phyloP scores from a whole-genome alignment of 2,888 invertebrate genomes.

The Meandrusa payeni region DNA sequence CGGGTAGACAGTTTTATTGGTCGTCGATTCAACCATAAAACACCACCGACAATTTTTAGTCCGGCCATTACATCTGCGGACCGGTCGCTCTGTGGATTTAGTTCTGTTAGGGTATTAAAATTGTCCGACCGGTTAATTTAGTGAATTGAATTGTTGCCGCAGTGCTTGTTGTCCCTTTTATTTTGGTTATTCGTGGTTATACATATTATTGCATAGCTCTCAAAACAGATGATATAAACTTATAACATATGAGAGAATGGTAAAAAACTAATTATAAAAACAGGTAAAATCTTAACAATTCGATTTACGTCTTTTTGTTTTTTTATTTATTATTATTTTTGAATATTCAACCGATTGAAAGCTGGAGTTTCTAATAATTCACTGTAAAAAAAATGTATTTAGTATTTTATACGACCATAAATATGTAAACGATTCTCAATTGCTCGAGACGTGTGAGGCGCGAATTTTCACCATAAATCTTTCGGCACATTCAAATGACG shows the following conservation, averaged over 20 bases:
- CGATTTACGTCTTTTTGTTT: too few relatives aligned
- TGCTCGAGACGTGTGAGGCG: not conserved
- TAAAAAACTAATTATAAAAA: too few relatives aligned
- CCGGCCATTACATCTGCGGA: slow-evolving; percentile 17
- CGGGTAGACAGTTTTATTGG: slow-evolving; percentile 24
- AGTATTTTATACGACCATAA: not conserved
- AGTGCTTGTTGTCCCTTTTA: slow-evolving; percentile 5
- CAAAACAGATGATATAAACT: too few relatives aligned
- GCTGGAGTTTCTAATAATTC: too few relatives aligned
- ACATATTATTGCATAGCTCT: too few relatives aligned
- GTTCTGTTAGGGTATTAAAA: slow-evolving; percentile 20
- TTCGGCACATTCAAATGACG: slow-evolving; percentile 14
- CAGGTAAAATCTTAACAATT: too few relatives aligned
- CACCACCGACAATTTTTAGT: slow-evolving; percentile 22
- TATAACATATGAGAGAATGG: too few relatives aligned
- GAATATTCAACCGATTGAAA: too few relatives aligned
- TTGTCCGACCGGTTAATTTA: slow-evolving; percentile 20
- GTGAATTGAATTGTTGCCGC: slow-evolving; percentile 20
- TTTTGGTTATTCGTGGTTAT: slow-evolving; percentile 5
- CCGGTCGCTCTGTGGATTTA: slow-evolving; percentile 17
- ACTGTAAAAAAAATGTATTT: too few relatives aligned
- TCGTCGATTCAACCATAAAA: slow-evolving; percentile 21
- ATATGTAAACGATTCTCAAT: not conserved
- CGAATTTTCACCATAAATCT: slow-evolving; percentile 16
- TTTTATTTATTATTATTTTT: too few relatives aligned